Evolutionary conservation across 2,797 vertebrate species (phyloP).

Genomic region (Naso thynnoides): DNA sequence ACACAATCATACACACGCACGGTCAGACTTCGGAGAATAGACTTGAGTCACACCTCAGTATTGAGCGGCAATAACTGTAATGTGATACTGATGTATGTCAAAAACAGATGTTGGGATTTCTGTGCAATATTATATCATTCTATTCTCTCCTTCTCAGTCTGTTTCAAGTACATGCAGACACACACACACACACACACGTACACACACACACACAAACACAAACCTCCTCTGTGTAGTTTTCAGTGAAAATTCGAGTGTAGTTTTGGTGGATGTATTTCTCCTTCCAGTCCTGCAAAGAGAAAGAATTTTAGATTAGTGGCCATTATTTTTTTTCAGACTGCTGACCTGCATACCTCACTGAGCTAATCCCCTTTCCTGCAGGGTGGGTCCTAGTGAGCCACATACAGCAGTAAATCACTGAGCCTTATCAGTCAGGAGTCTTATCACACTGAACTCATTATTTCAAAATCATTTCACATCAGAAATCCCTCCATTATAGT

Average conservation of each 20-base stretch:
- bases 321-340: constrained; percentile 29
- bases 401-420: constrained; percentile 31
- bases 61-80: constrained; percentile 36
- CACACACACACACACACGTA: constrained; percentile 20
- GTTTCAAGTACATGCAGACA: constrained; percentile 7
- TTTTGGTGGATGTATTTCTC: constrained; percentile 96
- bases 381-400: constrained; percentile 33
- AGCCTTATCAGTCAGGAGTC: constrained; percentile 44
- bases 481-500: constrained; percentile 49
- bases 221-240: constrained; percentile 94
- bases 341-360: constrained; percentile 66
- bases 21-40: constrained; percentile 34
- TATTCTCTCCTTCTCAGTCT: constrained; percentile 10
- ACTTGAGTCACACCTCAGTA: constrained; percentile 40
- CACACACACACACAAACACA: constrained; percentile 21
- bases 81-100: constrained; percentile 31
- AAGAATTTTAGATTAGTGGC: constrained; percentile 56
- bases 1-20: constrained; percentile 36
- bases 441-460: constrained; percentile 55
- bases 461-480: constrained; percentile 39
- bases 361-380: constrained; percentile 52
- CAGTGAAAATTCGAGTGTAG: constrained; percentile 95
- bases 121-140: constrained; percentile 40
- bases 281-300: constrained; percentile 92
- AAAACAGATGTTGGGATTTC: constrained; percentile 64